A percentile compares a stretch with the other conserved stretches of the same genome.
phyloP scores from a whole-genome alignment of 1,140 invertebrate species.

The Chionoecetes opilio region DNA sequence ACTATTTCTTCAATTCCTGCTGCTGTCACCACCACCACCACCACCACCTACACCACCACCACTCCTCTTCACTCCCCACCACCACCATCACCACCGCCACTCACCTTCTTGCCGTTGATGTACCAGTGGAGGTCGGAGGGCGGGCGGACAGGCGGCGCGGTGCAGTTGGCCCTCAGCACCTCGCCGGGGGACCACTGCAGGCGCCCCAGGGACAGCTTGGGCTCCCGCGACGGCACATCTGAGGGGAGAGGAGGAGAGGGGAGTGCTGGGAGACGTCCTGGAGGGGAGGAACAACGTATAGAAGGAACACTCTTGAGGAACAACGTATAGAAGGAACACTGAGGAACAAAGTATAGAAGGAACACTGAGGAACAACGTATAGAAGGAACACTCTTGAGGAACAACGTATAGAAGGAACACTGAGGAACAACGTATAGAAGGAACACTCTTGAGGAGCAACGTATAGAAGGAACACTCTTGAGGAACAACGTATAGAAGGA shows the following conservation, averaged over 20 bases:
- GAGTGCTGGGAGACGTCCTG: too few species aligned
- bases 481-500: too few species aligned
- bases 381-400: too few species aligned
- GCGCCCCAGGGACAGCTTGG: conserved; percentile 5
- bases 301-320: too few species aligned
- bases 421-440: too few species aligned
- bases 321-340: too few species aligned
- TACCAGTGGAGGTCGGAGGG: conserved; percentile 82
- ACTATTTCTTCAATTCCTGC: background rate
- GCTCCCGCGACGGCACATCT: conserved; percentile 55
- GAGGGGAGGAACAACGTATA: too few species aligned
- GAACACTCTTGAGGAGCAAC: too few species aligned
- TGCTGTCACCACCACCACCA: background rate
- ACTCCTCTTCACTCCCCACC: background rate
- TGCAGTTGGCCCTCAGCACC: conserved; percentile 82
- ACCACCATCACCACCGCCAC: background rate
- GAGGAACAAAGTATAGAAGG: background rate
- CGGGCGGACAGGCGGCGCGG: conserved; percentile 81
- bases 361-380: too few species aligned
- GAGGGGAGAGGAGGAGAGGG: background rate
- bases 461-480: too few species aligned
- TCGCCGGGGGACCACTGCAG: conserved; percentile 79
- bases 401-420: too few species aligned
- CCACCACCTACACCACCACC: background rate
- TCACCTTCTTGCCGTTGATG: conserved; percentile 76